These are phyloP conservation scores for Podarcis lilfordi DNA, from an alignment of 2,797 vertebrate species.

Conservation along the genomic window DNA sequence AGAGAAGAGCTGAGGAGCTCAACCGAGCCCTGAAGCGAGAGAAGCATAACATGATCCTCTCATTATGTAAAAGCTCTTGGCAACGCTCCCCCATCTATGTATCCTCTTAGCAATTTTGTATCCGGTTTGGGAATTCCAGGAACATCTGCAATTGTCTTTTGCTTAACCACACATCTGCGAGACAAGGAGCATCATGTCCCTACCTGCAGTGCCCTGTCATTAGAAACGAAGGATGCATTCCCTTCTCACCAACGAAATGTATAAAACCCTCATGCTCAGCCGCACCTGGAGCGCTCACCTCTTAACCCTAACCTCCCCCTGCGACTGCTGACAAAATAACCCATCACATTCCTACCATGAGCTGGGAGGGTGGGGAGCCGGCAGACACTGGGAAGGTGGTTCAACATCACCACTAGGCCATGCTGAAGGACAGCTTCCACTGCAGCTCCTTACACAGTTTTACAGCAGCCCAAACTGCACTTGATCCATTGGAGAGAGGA, in stretches of 20 bases:
- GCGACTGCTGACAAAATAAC: conserved; percentile 7
- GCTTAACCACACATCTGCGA: conserved; percentile 62
- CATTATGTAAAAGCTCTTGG: conserved; percentile 58
- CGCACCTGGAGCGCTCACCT: conserved; percentile 39
- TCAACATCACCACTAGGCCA: neutral
- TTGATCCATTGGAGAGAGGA: neutral
- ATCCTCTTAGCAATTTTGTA: conserved; percentile 80
- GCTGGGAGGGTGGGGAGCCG: neutral
- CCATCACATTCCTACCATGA: conserved; percentile 9
- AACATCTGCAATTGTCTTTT: conserved; percentile 77
- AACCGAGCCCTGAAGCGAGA: neutral
- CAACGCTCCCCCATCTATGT: conserved; percentile 40
- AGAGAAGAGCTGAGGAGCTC: neutral
- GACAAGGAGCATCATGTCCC: conserved; percentile 70
- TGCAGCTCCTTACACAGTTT: neutral
- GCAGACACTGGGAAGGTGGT: neutral
- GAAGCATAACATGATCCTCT: conserved; percentile 35
- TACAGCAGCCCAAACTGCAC: neutral
- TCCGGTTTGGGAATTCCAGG: conserved; percentile 85
- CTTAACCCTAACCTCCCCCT: neutral
- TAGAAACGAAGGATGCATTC: conserved; percentile 37
- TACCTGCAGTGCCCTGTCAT: conserved; percentile 73
- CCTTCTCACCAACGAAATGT: neutral
- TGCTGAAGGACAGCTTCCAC: rapidly evolving
- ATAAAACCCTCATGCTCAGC: conserved; percentile 4